Conservation (phyloP, 2,888 invertebrate species). For the Caenorhabditis sp. region DNA sequence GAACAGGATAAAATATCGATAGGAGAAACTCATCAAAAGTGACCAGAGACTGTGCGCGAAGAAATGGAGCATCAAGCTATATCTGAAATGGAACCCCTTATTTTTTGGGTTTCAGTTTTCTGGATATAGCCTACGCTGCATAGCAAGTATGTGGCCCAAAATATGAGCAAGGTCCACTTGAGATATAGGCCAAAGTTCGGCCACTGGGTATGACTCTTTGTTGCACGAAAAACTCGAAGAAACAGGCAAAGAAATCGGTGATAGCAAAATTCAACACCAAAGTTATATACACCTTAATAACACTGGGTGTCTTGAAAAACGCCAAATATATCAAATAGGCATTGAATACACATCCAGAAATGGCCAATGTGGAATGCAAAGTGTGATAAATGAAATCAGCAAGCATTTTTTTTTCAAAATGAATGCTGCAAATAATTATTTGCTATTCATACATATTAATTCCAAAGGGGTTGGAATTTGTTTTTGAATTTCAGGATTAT, state of each 20-base stretch:
- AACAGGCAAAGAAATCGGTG: slow-evolving; percentile 20
- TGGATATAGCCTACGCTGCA: not conserved
- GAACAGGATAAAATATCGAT: slow-evolving; percentile 38
- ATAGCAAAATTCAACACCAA: slow-evolving; percentile 29
- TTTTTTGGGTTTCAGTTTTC: too few relatives aligned
- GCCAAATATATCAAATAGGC: slow-evolving; percentile 11
- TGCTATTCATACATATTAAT: too few relatives aligned
- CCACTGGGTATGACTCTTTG: slow-evolving; percentile 10
- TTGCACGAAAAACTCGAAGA: slow-evolving; percentile 25
- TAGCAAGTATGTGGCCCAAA: slow-evolving; percentile 5
- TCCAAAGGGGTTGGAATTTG: too few relatives aligned
- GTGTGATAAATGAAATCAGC: not conserved
- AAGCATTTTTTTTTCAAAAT: not conserved
- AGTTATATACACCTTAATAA: slow-evolving; percentile 13
- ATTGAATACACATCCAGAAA: slow-evolving; percentile 14
- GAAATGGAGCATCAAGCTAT: slow-evolving; percentile 30
- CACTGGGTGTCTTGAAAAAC: slow-evolving; percentile 11
- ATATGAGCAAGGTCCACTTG: slow-evolving; percentile 3
- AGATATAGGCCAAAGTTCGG: slow-evolving; percentile 6
- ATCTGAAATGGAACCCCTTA: slow-evolving; percentile 12
- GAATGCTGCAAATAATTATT: not conserved
- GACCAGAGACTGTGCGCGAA: slow-evolving; percentile 38
- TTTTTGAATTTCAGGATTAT: too few relatives aligned
- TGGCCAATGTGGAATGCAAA: slow-evolving; percentile 4
- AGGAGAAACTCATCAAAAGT: slow-evolving; percentile 26